Evolutionary conservation across 2,888 invertebrate species (phyloP), one percentile per base, ranked within the genome.

Genomic region (Ischnus inquisitorius): DNA sequence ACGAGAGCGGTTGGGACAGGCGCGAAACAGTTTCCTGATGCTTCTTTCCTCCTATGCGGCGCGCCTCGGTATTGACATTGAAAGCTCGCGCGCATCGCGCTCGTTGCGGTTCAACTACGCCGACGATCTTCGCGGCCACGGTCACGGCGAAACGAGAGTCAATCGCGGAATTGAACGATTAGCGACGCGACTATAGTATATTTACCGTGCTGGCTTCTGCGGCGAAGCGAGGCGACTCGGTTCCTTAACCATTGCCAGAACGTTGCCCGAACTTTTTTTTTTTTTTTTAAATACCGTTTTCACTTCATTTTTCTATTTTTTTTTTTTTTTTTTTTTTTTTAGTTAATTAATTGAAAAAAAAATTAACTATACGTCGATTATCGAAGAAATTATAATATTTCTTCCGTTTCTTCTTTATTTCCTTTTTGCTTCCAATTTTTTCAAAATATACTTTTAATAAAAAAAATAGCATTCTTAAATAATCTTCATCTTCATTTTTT

Each of bases 1-100:
- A 46, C n/a, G 14, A 25, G 25, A 48, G n/a, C 3, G 19, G 8
- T 39, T 22, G 3, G 19, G 4, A 19, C 39, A 8, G 43, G 43
- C n/a, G 41, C 57, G 71, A 60, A 62, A 12, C 46, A 34, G 62
- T 60, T 62, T 72, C n/a, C n/a, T n/a, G n/a, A n/a, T n/a, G n/a
- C n/a, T n/a, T n/a, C n/a, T n/a, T n/a, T n/a, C 28, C 34, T 62
- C 46, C 5, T 72, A 14, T 16, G 2, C 0, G 0, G 25, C 22
- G 10, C 72, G 10, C 3, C 0, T 3, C 8, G 19, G 10, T 19
- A 19, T 57, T 8, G 14, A 19, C 4, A 22, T 34, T 22, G 51
- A 6, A 41, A 0, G 8, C 41, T 14, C n/a, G 39, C 22, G 14
- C 16, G n/a, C 6, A 57, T 22, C n/a, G 22, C 25, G 43, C 25